A percentile compares a stretch with the other conserved stretches of the same genome.
Evolutionary conservation across 2,113 vertebrate genomes (phyloP).

Genomic region (Peromyscus polionotus): DNA sequence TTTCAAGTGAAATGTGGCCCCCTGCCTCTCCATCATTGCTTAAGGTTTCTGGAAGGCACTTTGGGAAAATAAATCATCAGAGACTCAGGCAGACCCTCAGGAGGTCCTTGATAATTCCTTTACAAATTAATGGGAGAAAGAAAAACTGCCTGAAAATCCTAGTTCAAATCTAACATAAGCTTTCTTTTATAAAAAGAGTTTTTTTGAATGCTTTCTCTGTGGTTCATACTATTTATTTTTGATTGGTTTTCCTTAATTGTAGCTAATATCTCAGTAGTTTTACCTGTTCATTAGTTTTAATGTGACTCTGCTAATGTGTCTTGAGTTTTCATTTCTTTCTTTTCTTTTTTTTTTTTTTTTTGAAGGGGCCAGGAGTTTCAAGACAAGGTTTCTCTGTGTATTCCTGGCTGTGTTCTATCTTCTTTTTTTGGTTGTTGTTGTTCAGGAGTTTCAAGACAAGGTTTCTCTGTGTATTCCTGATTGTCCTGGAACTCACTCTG

Average conservation of each 20-base stretch:
- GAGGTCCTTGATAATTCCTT: not conserved
- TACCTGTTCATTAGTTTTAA: not conserved
- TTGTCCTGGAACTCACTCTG: not conserved
- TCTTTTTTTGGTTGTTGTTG: too few relatives aligned
- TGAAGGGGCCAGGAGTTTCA: not conserved
- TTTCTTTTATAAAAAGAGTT: not conserved
- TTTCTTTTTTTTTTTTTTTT: not conserved
- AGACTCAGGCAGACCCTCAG: not conserved
- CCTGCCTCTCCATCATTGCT: not conserved
- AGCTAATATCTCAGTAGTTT: not conserved
- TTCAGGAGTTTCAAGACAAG: not conserved
- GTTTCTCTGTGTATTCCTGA: not conserved
- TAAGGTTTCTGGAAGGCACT: not conserved
- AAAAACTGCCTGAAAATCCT: not conserved
- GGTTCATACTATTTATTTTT: not conserved
- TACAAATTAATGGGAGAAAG: not conserved
- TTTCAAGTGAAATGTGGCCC: not conserved
- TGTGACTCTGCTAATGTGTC: not conserved
- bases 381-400: not conserved
- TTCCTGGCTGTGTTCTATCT: too few relatives aligned
- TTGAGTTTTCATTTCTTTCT: not conserved
- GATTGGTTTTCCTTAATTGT: not conserved
- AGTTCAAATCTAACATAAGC: not conserved
- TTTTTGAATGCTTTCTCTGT: not conserved
- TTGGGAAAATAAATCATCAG: not conserved